Percentiles rank a stretch among this genome's conserved stretches.
Conservation (phyloP, 2,113 vertebrate species). For the Ailuropoda melanoleuca region DNA sequence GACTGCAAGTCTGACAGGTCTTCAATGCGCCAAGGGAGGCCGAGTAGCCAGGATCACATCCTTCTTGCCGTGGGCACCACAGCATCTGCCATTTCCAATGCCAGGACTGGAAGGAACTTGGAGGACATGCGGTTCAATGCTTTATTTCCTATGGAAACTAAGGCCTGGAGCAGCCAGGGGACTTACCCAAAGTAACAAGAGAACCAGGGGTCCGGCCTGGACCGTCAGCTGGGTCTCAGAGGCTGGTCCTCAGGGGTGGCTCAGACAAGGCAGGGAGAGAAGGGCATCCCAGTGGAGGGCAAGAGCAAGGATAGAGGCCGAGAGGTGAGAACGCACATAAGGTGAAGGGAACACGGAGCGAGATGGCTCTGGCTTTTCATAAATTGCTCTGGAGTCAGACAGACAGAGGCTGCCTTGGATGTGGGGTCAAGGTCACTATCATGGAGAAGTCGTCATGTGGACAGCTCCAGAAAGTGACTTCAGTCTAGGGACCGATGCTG, state of each 20-base stretch:
- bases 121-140: background rate
- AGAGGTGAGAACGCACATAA: accelerated
- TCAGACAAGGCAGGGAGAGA: background rate
- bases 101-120: background rate
- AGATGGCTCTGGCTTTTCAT: background rate
- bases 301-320: background rate
- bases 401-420: background rate
- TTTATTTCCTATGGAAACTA: background rate
- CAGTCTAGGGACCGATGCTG: background rate
- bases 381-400: background rate
- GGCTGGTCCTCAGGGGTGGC: background rate
- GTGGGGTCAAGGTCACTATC: background rate
- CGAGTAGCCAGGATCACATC: background rate
- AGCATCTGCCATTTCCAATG: background rate
- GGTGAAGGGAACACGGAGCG: too few species aligned
- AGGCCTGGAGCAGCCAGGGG: background rate
- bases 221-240: background rate
- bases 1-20: background rate
- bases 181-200: background rate
- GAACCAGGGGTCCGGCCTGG: background rate
- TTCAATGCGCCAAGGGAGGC: background rate
- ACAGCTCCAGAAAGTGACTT: background rate
- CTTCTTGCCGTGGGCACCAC: background rate
- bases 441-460: background rate
- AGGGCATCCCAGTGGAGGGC: background rate